A percentile compares a stretch with the other conserved stretches of the same genome.
Conservation (phyloP, 2,113 vertebrate genomes). For the Mirza zaza region DNA sequence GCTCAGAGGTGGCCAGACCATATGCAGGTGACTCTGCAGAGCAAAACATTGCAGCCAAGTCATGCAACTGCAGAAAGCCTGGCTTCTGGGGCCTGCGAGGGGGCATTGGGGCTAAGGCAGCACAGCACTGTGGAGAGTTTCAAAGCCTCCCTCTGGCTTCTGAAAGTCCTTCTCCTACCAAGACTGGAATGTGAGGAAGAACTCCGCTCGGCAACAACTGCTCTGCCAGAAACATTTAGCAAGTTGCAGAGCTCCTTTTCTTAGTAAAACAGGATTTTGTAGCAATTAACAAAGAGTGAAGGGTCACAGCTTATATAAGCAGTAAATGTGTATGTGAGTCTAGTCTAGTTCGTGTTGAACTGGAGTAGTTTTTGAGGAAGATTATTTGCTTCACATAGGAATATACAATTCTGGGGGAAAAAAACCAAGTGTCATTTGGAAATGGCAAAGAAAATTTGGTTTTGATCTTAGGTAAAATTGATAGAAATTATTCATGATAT, state of each 20-base stretch:
- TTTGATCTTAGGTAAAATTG: background rate
- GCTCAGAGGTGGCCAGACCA: background rate
- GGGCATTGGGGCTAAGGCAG: background rate
- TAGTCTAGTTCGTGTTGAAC: too few relatives aligned
- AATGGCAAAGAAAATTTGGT: background rate
- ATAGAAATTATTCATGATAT: background rate
- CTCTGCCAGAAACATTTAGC: background rate
- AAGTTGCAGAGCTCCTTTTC: background rate
- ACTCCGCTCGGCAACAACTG: background rate
- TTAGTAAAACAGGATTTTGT: background rate
- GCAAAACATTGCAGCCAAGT: background rate
- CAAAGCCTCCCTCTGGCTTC: background rate
- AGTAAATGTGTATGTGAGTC: too few relatives aligned
- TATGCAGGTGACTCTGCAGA: background rate
- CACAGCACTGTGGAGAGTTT: too few relatives aligned
- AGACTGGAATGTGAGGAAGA: background rate
- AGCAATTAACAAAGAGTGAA: background rate
- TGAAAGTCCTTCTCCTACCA: background rate
- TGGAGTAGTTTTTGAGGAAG: background rate
- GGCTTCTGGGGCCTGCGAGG: accelerated
- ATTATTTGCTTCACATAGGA: background rate
- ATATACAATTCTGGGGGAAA: background rate
- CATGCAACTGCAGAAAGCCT: background rate
- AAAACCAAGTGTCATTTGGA: background rate
- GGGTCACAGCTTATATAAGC: too few relatives aligned